Conservation (phyloP, 2,113 vertebrate genomes). For the Campylomormyrus tamandua region DNA sequence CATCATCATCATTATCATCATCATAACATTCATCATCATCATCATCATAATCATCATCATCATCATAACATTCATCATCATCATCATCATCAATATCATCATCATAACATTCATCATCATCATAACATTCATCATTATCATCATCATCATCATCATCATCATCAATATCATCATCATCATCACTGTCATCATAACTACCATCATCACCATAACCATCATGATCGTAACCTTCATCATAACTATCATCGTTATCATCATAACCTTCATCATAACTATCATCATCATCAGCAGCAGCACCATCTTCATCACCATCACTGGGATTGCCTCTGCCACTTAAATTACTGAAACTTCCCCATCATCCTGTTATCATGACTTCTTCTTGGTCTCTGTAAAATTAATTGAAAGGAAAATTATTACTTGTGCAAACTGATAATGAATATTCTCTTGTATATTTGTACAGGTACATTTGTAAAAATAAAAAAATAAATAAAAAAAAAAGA, state of each 20-base stretch:
- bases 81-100: neutral
- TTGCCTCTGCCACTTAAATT: constrained; percentile 3
- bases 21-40: neutral
- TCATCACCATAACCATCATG: neutral
- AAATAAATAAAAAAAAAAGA: constrained; percentile 33
- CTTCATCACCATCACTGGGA: neutral
- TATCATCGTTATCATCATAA: neutral
- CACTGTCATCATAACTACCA: neutral
- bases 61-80: neutral
- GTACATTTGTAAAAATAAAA: constrained; percentile 74
- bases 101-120: neutral
- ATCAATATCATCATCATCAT: neutral
- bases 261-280: neutral
- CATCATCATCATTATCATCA: too few species aligned
- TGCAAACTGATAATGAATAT: constrained; percentile 56
- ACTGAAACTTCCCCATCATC: constrained; percentile 17
- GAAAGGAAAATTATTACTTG: constrained; percentile 46
- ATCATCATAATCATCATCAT: neutral
- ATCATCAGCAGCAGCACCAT: neutral
- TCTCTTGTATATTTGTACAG: constrained; percentile 91
- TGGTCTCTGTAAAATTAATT: constrained; percentile 35
- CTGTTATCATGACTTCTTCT: constrained; percentile 13
- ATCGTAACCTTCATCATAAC: neutral
- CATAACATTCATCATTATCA: too few species aligned
- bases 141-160: neutral